Base-by-base conservation (phyloP, 2,888 invertebrate species). In the Cephus pygmeus region DNA sequence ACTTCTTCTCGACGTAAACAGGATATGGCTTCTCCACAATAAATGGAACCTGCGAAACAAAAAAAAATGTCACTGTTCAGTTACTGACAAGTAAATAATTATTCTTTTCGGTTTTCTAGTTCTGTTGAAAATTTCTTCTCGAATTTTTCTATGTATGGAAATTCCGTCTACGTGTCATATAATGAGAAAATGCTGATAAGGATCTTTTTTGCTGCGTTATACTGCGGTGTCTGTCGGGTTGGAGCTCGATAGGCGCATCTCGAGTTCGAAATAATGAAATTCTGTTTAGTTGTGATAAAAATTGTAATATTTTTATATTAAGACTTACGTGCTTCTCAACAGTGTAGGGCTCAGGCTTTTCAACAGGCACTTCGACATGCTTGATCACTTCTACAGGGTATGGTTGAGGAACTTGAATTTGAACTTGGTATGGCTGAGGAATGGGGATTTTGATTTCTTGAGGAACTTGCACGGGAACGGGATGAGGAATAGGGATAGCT, bases 1-100 rank as follows among this genome's bases (percentile, higher is more conserved):
- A 93, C 69, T 93, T 92, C 86, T 90, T 93, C 86, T 94, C 94
- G 4, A 93, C 92, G 74, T 93, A 94, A 12, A 94, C 92, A 79
- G 93, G 93, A 79, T 94, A 93, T 80, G 94, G 93, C 87, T 93
- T 94, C 85, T 94, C 93, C 15, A 94, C 94, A 30, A 93, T 92
- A 86, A 93, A 93, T 1, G 94, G 94, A 36, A 94, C 88, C 91
- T 91, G 77, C 12, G 76, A 77, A 68, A 34, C 35, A 23, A 30
- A 33, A 9, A 9, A 35, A 73, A 9, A n/a, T 40, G 30, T 33
- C 12, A 15, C 15, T 56, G 23, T 73, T 56, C 1, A 56, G 15
- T 56, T 1, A 23, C 9, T 23, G 2, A 56, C 2, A 9, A 56
- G 1, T 23, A 56, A 56, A 23, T 23, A 56, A 23, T 9, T 56